Conservation (phyloP, 2,797 vertebrate genomes). For the Acanthurus leucopareius region DNA sequence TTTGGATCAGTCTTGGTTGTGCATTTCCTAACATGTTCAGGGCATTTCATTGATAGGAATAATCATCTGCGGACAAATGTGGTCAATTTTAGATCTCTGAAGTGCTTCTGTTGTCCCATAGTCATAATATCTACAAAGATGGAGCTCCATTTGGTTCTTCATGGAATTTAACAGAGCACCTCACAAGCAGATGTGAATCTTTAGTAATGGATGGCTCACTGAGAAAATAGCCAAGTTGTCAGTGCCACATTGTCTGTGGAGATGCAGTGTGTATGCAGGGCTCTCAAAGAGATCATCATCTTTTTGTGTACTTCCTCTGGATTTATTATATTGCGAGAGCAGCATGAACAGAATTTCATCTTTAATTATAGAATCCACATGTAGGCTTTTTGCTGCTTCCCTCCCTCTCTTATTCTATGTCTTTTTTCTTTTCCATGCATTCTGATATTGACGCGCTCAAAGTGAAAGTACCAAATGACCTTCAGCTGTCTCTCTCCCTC, state of each 20-base stretch:
- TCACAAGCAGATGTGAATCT: slow-evolving; percentile 18
- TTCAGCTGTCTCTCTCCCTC: slow-evolving; percentile 83
- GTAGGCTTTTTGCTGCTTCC: slow-evolving; percentile 8
- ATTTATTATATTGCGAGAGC: background rate
- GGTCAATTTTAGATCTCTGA: background rate
- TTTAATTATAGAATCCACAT: slow-evolving; percentile 6
- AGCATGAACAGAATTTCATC: background rate
- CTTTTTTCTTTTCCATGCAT: slow-evolving; percentile 43
- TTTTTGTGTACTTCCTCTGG: background rate
- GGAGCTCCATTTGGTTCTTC: slow-evolving; percentile 10
- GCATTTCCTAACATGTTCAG: background rate
- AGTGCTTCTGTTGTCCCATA: slow-evolving; percentile 16
- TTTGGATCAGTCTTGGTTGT: background rate
- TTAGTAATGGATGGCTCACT: slow-evolving; percentile 24
- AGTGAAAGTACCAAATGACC: slow-evolving; percentile 81
- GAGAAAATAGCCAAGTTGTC: slow-evolving; percentile 42
- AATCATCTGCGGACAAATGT: background rate
- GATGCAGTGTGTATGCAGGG: slow-evolving; percentile 19
- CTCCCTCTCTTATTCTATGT: background rate
- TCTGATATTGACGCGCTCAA: slow-evolving; percentile 56
- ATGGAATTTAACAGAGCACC: slow-evolving; percentile 32
- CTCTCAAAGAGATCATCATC: slow-evolving; percentile 20
- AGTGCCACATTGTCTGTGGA: slow-evolving; percentile 23
- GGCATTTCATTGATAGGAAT: background rate
- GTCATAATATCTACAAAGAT: slow-evolving; percentile 9